These are phyloP conservation scores for Leptosomus discolor DNA, from an alignment of 2,113 vertebrate genomes.

Conservation along the genomic window DNA sequence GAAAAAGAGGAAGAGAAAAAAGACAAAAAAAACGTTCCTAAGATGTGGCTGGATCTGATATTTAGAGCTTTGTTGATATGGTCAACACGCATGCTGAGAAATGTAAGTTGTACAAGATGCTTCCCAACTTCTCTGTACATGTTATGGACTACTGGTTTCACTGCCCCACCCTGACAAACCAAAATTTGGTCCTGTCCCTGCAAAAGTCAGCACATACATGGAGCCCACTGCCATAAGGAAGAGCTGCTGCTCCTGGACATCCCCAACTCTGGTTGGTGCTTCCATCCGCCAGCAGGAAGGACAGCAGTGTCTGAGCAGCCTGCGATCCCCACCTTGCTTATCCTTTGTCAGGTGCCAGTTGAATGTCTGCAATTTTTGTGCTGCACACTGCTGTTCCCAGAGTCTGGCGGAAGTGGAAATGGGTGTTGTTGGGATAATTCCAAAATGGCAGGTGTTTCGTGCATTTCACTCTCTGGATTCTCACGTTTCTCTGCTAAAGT, in stretches of 20 bases:
- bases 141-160: neutral
- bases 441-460: neutral
- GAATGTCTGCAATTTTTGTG: neutral
- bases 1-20: neutral
- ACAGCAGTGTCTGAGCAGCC: neutral
- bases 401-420: neutral
- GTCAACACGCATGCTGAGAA: neutral
- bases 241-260: neutral
- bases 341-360: neutral
- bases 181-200: neutral
- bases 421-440: neutral
- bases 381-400: neutral
- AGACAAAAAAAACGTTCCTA: neutral
- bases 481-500: neutral
- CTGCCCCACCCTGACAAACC: neutral
- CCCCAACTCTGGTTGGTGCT: fast-evolving
- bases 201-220: neutral
- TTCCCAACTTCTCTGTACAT: neutral
- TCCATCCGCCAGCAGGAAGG: neutral
- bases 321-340: fast-evolving
- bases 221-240: neutral
- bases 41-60: neutral
- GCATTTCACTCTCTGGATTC: neutral
- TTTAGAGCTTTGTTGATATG: neutral
- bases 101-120: neutral